These are phyloP conservation scores for Sepiola atlantica DNA, from an alignment of 2,888 invertebrate genomes.

Conservation along the genomic window DNA sequence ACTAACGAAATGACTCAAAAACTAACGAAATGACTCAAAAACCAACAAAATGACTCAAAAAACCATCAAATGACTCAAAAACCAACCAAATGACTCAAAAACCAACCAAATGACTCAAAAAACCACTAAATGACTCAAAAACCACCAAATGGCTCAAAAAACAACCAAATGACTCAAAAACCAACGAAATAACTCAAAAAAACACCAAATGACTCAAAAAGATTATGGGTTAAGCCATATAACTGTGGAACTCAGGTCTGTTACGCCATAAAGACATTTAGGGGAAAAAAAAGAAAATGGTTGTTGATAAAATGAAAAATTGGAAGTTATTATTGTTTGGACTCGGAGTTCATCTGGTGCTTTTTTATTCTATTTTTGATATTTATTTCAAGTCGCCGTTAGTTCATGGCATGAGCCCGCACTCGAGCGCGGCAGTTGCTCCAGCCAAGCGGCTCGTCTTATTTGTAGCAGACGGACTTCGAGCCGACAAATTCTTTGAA, in stretches of 20 bases:
- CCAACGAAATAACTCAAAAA: no score
- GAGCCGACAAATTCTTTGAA: slow-evolving; percentile 87
- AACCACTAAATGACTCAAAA: no score
- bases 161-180: no score
- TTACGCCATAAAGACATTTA: neutral
- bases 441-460: slow-evolving; percentile 87
- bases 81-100: no score
- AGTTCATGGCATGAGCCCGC: slow-evolving; percentile 80
- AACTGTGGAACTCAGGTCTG: neutral
- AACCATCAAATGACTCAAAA: no score
- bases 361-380: slow-evolving; percentile 90
- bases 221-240: neutral
- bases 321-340: slow-evolving; percentile 67
- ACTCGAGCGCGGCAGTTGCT: slow-evolving; percentile 70
- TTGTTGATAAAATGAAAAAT: slow-evolving; percentile 53
- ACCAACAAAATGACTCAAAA: no score
- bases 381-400: slow-evolving; percentile 94
- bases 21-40: no score
- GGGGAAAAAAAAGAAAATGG: neutral
- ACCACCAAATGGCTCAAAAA: no score
- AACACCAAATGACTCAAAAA: neutral
- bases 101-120: no score
- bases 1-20: no score
- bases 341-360: slow-evolving; percentile 81
- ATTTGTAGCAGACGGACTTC: slow-evolving; percentile 92